A percentile compares a stretch with the other conserved stretches of the same genome.
These are phyloP conservation scores for Papilio demoleus DNA, from an alignment of 2,888 invertebrate genomes.

Conservation along the genomic window DNA sequence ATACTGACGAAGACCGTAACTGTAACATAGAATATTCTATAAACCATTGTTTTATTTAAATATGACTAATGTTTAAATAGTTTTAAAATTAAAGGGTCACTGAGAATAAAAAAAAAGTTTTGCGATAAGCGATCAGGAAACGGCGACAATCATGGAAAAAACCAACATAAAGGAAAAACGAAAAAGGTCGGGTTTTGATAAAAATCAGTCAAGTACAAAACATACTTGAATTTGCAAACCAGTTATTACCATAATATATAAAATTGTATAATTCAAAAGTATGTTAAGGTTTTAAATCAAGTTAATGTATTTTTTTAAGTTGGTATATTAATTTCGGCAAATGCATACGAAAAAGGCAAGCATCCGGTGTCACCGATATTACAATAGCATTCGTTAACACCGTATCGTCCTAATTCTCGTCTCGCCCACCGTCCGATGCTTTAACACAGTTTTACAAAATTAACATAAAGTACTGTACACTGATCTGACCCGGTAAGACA, in stretches of 20 bases:
- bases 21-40: no score
- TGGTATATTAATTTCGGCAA: background rate
- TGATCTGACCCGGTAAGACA: background rate
- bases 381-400: constrained; percentile 26
- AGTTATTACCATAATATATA: constrained; percentile 10
- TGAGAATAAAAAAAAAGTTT: background rate
- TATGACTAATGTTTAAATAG: no score
- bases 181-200: constrained; percentile 11
- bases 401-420: constrained; percentile 43
- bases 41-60: no score
- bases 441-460: constrained; percentile 58
- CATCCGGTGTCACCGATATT: constrained; percentile 36
- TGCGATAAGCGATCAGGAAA: background rate
- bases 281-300: constrained; percentile 16
- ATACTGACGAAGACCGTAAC: no score
- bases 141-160: background rate
- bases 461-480: constrained; percentile 46
- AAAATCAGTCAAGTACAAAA: constrained; percentile 18
- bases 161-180: background rate
- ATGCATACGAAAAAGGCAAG: constrained; percentile 13
- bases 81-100: background rate
- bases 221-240: background rate
- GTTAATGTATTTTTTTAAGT: no score
- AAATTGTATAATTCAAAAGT: background rate
- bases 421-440: constrained; percentile 45